A percentile compares a stretch with the other conserved stretches of the same genome.
These are phyloP conservation scores for Typhlomys cinereus DNA, from an alignment of 2,113 vertebrate species.

Conservation along the genomic window DNA sequence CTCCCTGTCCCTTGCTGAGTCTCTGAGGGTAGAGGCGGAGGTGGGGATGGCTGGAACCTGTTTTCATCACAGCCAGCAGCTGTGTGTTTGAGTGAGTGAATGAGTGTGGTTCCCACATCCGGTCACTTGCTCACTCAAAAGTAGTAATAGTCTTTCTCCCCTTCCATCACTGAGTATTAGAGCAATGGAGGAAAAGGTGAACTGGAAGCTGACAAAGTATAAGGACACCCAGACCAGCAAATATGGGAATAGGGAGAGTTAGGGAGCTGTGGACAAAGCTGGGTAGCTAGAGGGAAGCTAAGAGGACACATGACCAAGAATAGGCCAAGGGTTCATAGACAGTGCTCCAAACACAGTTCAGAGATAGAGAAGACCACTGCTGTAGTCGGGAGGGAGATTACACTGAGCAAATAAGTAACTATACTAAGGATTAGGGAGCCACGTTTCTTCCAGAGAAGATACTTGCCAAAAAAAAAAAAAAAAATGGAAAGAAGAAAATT, in stretches of 20 bases:
- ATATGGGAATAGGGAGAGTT: not conserved
- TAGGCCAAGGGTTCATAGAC: not conserved
- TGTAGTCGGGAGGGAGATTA: not conserved
- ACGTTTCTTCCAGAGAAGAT: slow-evolving; percentile 20
- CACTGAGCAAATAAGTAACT: not conserved
- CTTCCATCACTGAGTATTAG: not conserved
- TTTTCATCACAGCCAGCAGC: too few relatives aligned
- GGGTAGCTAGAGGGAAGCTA: not conserved
- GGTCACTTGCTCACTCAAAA: not conserved
- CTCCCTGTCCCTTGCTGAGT: too few relatives aligned
- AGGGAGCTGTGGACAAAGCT: not conserved
- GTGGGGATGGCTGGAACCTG: too few relatives aligned
- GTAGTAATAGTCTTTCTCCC: not conserved
- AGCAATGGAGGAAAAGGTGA: not conserved
- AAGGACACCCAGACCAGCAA: not conserved
- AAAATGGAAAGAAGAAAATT: not conserved
- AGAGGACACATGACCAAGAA: not conserved
- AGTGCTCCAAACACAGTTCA: not conserved
- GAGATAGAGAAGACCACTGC: not conserved
- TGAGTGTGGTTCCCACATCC: too few relatives aligned
- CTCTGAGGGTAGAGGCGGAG: too few relatives aligned
- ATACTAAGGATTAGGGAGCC: not conserved
- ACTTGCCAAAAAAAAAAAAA: too few relatives aligned
- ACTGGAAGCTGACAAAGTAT: not conserved
- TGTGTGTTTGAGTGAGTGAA: too few relatives aligned